These are phyloP conservation scores for Rhinella marina DNA, from an alignment of 2,797 vertebrate species.

Conservation along the genomic window DNA sequence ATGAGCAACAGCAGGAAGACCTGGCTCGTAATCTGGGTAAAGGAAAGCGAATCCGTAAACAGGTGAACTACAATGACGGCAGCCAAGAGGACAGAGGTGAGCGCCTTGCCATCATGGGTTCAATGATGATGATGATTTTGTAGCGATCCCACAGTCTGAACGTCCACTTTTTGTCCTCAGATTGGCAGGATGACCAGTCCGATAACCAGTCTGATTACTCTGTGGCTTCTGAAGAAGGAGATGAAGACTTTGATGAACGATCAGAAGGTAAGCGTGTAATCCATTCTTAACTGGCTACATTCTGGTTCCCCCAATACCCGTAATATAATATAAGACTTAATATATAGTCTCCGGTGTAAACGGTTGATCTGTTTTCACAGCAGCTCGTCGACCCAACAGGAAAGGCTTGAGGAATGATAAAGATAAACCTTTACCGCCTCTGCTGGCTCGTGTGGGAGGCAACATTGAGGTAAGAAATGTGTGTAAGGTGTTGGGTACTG, in stretches of 20 bases:
- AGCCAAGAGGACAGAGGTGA: conserved; percentile 98
- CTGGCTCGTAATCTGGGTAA: conserved; percentile 96
- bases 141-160: background rate
- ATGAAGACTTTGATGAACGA: conserved; percentile 97
- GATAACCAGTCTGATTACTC: conserved; percentile 99
- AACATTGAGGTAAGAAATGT: conserved; percentile 89
- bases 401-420: conserved; percentile 96
- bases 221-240: conserved; percentile 96
- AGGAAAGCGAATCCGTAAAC: conserved; percentile 97
- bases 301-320: no score
- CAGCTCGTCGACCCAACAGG: conserved; percentile 90
- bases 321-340: no score
- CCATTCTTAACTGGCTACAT: background rate
- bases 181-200: conserved; percentile 99
- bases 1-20: conserved; percentile 98
- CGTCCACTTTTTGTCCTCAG: conserved; percentile 71
- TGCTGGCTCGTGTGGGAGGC: conserved; percentile 94
- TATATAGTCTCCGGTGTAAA: background rate
- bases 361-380: conserved; percentile 68
- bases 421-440: conserved; percentile 95
- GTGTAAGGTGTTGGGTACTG: background rate
- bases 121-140: background rate
- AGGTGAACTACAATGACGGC: conserved; percentile 99
- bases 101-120: conserved; percentile 67
- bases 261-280: conserved; percentile 84